A percentile compares a stretch with the other conserved stretches of the same genome.
Evolutionary conservation across 2,888 invertebrate species (phyloP).

Genomic region (Theretra japonica): DNA sequence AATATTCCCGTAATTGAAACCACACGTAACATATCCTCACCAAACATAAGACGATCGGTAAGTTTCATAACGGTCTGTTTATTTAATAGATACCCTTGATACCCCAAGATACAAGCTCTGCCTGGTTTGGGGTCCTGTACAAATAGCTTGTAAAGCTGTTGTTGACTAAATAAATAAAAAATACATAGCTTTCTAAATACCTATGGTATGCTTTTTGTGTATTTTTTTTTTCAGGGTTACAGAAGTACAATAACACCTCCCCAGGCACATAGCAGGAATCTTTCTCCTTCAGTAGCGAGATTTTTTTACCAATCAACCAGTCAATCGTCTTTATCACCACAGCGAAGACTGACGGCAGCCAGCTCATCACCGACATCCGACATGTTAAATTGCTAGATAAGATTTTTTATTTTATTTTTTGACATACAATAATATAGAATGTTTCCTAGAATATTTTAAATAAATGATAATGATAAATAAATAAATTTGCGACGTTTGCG

Average conservation of each 20-base stretch:
- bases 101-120: no score
- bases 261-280: conserved; percentile 57
- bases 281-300: conserved; percentile 77
- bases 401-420: neutral
- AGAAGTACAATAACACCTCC: conserved; percentile 48
- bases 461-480: no score
- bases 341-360: conserved; percentile 47
- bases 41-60: conserved; percentile 48
- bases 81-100: no score
- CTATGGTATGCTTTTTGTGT: neutral
- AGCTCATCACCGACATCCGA: conserved; percentile 48
- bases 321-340: conserved; percentile 65
- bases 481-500: no score
- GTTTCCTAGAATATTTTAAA: no score
- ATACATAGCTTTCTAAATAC: neutral
- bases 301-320: conserved; percentile 73
- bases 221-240: conserved; percentile 50
- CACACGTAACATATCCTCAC: conserved; percentile 40
- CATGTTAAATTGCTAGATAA: conserved; percentile 31
- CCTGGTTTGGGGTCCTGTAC: no score
- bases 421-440: no score
- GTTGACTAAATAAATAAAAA: conserved; percentile 1
- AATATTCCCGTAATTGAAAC: conserved; percentile 40
- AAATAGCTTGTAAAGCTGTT: no score
- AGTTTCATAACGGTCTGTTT: conserved; percentile 30